phyloP scores from a whole-genome alignment of 2,888 invertebrate species.

The Terebella lapidaria region DNA sequence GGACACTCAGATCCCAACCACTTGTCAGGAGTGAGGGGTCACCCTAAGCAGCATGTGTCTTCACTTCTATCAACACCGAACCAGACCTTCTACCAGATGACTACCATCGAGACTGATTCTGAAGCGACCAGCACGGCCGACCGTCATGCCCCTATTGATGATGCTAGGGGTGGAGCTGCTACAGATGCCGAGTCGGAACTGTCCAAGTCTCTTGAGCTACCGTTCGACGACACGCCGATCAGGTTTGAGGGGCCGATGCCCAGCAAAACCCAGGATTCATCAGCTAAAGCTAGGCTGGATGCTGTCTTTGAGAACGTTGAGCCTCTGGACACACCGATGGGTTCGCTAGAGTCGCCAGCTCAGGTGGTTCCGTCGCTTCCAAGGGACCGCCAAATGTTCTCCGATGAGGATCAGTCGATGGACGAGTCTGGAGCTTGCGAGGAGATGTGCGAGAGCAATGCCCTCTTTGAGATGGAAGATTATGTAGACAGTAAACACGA shows the following conservation, averaged over 20 bases:
- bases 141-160: not conserved
- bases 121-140: slow-evolving; percentile 4
- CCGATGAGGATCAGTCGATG: not conserved
- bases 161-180: not conserved
- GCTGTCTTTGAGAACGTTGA: not conserved
- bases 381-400: not conserved
- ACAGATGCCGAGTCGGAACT: slow-evolving; percentile 11
- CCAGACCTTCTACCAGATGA: slow-evolving; percentile 17
- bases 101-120: slow-evolving; percentile 17
- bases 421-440: not conserved
- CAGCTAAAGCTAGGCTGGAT: not conserved
- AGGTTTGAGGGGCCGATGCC: not conserved
- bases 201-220: slow-evolving; percentile 14
- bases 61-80: not conserved
- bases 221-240: slow-evolving; percentile 7
- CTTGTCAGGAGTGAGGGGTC: not conserved
- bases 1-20: not conserved
- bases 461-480: slow-evolving; percentile 1
- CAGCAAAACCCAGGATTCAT: not conserved
- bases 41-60: not conserved
- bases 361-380: not conserved
- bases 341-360: not conserved
- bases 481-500: not conserved
- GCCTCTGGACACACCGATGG: not conserved
- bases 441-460: slow-evolving; percentile 4